phyloP scores from a whole-genome alignment of 2,797 vertebrate genomes.

The Channa striata region DNA sequence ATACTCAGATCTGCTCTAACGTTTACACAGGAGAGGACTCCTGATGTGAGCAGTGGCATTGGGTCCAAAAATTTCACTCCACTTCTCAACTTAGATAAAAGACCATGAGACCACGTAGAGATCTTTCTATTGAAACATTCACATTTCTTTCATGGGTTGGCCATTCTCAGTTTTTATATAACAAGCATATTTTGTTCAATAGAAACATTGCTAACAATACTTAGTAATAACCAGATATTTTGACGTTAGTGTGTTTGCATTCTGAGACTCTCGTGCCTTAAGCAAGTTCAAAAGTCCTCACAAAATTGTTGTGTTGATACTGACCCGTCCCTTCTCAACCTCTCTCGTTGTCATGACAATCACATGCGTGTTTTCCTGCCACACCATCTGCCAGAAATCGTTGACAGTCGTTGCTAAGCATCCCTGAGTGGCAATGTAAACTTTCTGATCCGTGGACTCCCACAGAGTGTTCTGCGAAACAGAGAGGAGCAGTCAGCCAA shows the following conservation, averaged over 20 bases:
- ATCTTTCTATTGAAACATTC: background rate
- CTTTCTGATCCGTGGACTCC: slow-evolving; percentile 81
- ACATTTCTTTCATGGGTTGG: background rate
- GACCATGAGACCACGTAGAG: no score
- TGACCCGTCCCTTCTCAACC: slow-evolving; percentile 96
- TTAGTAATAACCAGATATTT: no score
- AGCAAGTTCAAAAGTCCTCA: background rate
- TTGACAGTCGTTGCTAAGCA: slow-evolving; percentile 90
- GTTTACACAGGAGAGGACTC: background rate
- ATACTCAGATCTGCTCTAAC: no score
- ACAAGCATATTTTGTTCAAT: no score
- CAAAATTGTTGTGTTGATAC: slow-evolving; percentile 53
- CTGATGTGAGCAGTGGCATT: background rate
- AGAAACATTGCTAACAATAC: no score
- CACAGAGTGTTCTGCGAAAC: slow-evolving; percentile 78
- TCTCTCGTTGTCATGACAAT: slow-evolving; percentile 98
- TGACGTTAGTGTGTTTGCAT: no score
- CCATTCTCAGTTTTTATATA: no score
- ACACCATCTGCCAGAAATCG: slow-evolving; percentile 98
- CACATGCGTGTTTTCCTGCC: slow-evolving; percentile 92
- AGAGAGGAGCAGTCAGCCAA: background rate
- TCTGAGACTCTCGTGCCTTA: background rate
- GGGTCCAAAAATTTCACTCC: background rate
- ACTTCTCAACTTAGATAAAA: background rate
- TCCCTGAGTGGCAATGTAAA: slow-evolving; percentile 95